Conservation (phyloP, 2,888 invertebrate species). For the Papilio demoleus region DNA sequence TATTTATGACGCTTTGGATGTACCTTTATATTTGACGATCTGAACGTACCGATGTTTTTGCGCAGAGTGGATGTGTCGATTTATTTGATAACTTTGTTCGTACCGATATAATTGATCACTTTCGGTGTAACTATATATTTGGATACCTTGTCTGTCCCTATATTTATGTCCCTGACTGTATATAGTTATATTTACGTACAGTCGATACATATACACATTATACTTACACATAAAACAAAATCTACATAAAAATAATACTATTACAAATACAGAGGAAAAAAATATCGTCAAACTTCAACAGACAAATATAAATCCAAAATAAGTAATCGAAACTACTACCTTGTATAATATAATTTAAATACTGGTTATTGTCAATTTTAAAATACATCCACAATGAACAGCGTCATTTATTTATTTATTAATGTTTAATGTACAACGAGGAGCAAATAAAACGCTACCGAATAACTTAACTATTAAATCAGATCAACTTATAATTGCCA, state of each 20-base stretch:
- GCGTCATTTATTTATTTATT: conserved; percentile 50
- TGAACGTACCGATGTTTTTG: too few species aligned
- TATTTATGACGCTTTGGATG: too few species aligned
- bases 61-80: too few species aligned
- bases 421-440: conserved; percentile 50
- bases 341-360: conserved; percentile 70
- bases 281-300: conserved; percentile 72
- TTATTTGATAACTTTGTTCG: too few species aligned
- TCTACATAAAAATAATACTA: conserved; percentile 73
- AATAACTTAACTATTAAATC: conserved; percentile 52
- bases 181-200: conserved; percentile 50
- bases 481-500: conserved; percentile 59
- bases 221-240: conserved; percentile 62
- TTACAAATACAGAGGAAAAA: conserved; percentile 71
- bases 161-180: too few species aligned
- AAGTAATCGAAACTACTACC: conserved; percentile 67
- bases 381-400: conserved; percentile 64
- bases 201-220: conserved; percentile 54
- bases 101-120: too few species aligned
- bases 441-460: conserved; percentile 49
- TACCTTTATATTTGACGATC: too few species aligned
- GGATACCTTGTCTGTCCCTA: too few species aligned
- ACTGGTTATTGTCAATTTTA: conserved; percentile 81
- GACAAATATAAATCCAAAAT: conserved; percentile 74
- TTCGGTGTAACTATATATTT: too few species aligned